phyloP scores from a whole-genome alignment of 2,797 vertebrate species.

The Dipus sagitta region DNA sequence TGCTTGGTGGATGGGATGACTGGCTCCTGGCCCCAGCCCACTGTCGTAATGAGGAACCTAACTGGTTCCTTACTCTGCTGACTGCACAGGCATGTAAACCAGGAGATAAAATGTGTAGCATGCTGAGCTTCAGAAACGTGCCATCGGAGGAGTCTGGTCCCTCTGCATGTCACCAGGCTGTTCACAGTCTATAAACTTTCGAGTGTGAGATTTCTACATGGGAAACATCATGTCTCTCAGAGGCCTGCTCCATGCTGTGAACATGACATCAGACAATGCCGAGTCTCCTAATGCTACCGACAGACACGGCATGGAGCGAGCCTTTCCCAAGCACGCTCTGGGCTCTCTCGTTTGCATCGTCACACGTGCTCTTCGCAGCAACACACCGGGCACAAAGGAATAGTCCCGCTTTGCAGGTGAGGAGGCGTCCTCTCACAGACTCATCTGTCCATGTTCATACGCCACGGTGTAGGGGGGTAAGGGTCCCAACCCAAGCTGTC shows the following conservation, averaged over 20 bases:
- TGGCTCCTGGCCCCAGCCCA: slow-evolving; percentile 74
- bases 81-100: slow-evolving; percentile 65
- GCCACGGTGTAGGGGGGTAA: neutral
- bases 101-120: slow-evolving; percentile 47
- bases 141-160: neutral
- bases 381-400: neutral
- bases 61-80: slow-evolving; percentile 67
- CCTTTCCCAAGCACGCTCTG: rapidly evolving
- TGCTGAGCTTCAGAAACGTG: slow-evolving; percentile 45
- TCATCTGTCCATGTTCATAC: neutral
- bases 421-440: neutral
- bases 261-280: neutral
- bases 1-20: slow-evolving; percentile 69
- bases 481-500: neutral
- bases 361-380: no score
- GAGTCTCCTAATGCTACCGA: neutral
- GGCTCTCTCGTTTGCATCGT: neutral
- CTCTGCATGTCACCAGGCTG: slow-evolving; percentile 23
- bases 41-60: slow-evolving; percentile 70
- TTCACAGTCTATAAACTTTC: slow-evolving; percentile 19
- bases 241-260: neutral
- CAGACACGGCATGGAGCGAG: neutral
- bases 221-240: neutral
- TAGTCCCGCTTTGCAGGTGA: neutral
- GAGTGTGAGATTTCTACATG: neutral